Evolutionary conservation across 2,797 vertebrate species (phyloP), one percentile per base, ranked within the genome.

Genomic region (Taeniopygia guttata): DNA sequence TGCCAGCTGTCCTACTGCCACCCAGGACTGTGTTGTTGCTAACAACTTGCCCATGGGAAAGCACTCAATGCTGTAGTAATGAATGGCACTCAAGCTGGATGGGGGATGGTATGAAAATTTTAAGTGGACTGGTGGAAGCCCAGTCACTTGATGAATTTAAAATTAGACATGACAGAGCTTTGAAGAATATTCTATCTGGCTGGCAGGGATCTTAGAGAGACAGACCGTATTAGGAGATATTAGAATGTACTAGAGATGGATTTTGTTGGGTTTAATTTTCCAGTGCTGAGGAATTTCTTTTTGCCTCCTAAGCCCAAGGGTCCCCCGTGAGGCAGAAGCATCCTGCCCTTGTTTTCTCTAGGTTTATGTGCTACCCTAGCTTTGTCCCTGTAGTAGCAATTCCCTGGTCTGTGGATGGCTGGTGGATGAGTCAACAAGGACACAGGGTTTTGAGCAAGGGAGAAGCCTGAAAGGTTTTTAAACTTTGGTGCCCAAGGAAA

Each of bases 161-260:
- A 93, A 88, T 90, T 81, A 94, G 84, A 51, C 17, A 73, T 90
- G 54, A 78, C 75, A 87, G 69, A 54, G 43, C 40, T 91, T 85
- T 95, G 79, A 80, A 63, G 64, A 69, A 70, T 48, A 91, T 74
- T 40, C n/a, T 64, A 8, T 79, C 38, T 85, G 73, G 12, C 56
- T 89, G 23, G 3, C 49, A 69, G 34, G 64, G 22, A 40, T 79
- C 68, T 89, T 66, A 76, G 46, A 78, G 69, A 34, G 55, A 87
- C 43, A 79, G 48, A 30, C 74, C 49, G 5, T 90, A 75, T 90
- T 75, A 93, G 84, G 81, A 94, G 74, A 84, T 82, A 92, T 5
- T 54, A 22, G 30, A 30, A 34, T 55, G 14, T 16, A 26, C 25
- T 36, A 32, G 45, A 64, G 76, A 45, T 30, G 16, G 19, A 40